Percentiles rank a stretch among this genome's conserved stretches.
Conservation (phyloP, 2,113 vertebrate genomes). For the Sander lucioperca region DNA sequence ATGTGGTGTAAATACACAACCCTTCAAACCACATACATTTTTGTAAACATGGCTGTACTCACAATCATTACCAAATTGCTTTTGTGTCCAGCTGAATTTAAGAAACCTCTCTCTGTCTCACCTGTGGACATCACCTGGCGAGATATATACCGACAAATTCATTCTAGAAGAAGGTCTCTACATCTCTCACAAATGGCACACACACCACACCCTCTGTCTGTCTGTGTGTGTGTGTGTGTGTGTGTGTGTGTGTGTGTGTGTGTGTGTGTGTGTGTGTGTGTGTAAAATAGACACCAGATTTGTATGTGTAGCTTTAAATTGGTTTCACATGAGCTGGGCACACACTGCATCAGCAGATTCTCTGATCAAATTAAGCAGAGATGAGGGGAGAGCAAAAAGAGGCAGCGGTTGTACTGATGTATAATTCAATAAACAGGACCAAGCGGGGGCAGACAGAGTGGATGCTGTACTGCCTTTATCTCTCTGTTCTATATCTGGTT, state of each 20-base stretch:
- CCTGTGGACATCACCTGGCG: constrained; percentile 18
- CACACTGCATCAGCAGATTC: constrained; percentile 87
- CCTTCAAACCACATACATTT: constrained; percentile 15
- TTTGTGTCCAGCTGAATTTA: not conserved
- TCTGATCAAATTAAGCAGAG: constrained; percentile 89
- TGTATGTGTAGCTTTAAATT: constrained; percentile 86
- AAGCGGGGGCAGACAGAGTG: constrained; percentile 68
- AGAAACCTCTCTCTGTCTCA: not conserved
- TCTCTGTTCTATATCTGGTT: constrained; percentile 68
- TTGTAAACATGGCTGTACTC: constrained; percentile 7
- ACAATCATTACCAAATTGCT: not conserved
- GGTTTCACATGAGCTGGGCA: constrained; percentile 90
- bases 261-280: not conserved
- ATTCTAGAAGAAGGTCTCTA: constrained; percentile 11
- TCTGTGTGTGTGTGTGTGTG: constrained; percentile 10
- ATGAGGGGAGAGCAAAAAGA: constrained; percentile 69
- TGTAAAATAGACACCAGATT: constrained; percentile 64
- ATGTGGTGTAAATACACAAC: constrained; percentile 12
- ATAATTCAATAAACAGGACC: constrained; percentile 86
- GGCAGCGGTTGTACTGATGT: constrained; percentile 86
- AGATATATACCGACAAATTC: constrained; percentile 4
- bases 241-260: constrained; percentile 1
- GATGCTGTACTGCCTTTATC: constrained; percentile 70
- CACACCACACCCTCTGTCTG: constrained; percentile 23
- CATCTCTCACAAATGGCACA: constrained; percentile 29